Conservation (phyloP, 2,797 vertebrate genomes). For the Cossypha polioptera region DNA sequence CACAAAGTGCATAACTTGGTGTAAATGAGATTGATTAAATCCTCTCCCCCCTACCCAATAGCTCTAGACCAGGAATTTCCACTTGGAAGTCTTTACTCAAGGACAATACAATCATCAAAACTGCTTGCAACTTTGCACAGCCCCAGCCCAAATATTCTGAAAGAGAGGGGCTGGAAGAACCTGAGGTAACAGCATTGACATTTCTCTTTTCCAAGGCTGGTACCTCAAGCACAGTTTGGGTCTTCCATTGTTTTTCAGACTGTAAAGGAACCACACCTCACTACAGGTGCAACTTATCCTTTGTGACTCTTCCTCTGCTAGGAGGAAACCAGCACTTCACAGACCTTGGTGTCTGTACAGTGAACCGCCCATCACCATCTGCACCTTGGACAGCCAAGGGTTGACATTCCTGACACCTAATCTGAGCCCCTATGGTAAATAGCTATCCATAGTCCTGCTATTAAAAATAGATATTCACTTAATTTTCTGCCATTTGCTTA, state of each 20-base stretch:
- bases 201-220: not conserved
- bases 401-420: not conserved
- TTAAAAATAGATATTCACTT: not conserved
- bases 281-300: not conserved
- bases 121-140: not conserved
- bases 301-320: not conserved
- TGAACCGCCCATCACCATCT: not conserved
- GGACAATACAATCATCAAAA: not conserved
- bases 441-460: not conserved
- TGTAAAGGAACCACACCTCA: not conserved
- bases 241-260: not conserved
- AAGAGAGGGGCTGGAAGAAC: not conserved
- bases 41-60: not conserved
- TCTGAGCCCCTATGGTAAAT: not conserved
- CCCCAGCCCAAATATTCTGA: not conserved
- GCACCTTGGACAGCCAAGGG: not conserved
- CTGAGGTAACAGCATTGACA: not conserved
- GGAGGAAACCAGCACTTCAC: not conserved
- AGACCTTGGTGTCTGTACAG: not conserved
- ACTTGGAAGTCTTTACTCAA: not conserved
- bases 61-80: not conserved
- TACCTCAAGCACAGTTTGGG: rapidly evolving
- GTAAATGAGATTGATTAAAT: not conserved
- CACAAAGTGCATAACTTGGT: not conserved
- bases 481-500: not conserved